Base-by-base conservation (phyloP, 2,888 invertebrate species). In the Drosophila cognata region DNA sequence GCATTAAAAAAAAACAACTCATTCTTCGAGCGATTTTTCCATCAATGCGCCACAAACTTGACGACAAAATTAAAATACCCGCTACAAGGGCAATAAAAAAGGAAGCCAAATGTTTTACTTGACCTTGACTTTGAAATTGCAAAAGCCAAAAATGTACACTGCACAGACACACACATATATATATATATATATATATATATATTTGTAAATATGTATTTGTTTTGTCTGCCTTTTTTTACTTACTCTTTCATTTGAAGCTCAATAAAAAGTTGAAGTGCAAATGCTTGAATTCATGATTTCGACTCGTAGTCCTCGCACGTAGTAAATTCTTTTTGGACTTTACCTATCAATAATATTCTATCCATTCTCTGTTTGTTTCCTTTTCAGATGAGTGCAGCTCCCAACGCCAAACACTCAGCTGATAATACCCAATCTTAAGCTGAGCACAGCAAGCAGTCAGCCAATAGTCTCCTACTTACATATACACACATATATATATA, bases 81-180 rank as follows among this genome's bases (percentile, higher is more conserved):
- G 8, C 4, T 0, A 8, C 7, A 16, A 46, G 25, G 4, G 8
- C 65, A 71, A 77, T 61, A 41, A 66, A 78, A 85, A 81, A 80
- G 59, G 77, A 82, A 82, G 46, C 70, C 70, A 86, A 90, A 90
- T 86, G 82, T 81, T 87, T 82, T 73, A 61, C 62, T 86, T 91
- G 90, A 89, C 91, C 91, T 91, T 91, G 91, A 91, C 91, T 91
- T 88, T 89, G 88, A 91, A 91, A 89, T 89, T 85, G 85, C 89
- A 82, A 64, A 75, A 75, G 36, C 28, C 59, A 29, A 41, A 64
- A 60, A 38, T 55, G 62, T 58, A 57, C 71, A 41, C 57, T 50
- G 29, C 71, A 67, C 71, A 43, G 66, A 43, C n/a, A 73, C 57
- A 65, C 43, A 29, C 52, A 50, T 21, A 33, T 33, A 0, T 10